Evolutionary conservation across 2,888 invertebrate species (phyloP).

Genomic region (Diploptera punctata): DNA sequence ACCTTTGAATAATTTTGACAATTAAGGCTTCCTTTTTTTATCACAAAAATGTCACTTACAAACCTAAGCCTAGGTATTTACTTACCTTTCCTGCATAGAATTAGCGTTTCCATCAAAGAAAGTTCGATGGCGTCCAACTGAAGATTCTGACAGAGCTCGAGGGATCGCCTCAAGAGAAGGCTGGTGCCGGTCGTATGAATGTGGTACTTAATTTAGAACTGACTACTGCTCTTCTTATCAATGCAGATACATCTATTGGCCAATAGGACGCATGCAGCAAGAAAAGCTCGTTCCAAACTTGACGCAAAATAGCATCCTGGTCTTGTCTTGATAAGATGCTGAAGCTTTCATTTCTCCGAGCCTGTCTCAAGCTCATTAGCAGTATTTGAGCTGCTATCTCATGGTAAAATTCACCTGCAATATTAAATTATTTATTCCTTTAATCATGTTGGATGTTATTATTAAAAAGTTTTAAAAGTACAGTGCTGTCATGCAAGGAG

Average conservation of each 20-base stretch:
- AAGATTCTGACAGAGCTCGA: conserved; percentile 54
- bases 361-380: conserved; percentile 62
- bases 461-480: background rate
- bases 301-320: conserved; percentile 63
- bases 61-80: no score
- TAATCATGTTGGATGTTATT: no score
- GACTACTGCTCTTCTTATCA: conserved; percentile 10
- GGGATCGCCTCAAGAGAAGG: conserved; percentile 45
- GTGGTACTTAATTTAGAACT: background rate
- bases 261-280: conserved; percentile 64
- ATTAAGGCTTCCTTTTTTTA: no score
- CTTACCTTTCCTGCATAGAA: conserved; percentile 61
- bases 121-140: conserved; percentile 59
- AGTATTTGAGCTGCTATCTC: conserved; percentile 67
- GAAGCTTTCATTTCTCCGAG: conserved; percentile 63
- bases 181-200: conserved; percentile 4
- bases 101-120: conserved; percentile 58
- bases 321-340: conserved; percentile 57
- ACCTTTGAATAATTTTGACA: no score
- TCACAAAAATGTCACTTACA: no score
- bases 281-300: conserved; percentile 66
- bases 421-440: no score
- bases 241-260: conserved; percentile 57
- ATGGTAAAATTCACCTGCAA: conserved; percentile 48
- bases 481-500: no score